Base-by-base conservation (phyloP, 2,888 invertebrate species). In the Geophilus truncorum region DNA sequence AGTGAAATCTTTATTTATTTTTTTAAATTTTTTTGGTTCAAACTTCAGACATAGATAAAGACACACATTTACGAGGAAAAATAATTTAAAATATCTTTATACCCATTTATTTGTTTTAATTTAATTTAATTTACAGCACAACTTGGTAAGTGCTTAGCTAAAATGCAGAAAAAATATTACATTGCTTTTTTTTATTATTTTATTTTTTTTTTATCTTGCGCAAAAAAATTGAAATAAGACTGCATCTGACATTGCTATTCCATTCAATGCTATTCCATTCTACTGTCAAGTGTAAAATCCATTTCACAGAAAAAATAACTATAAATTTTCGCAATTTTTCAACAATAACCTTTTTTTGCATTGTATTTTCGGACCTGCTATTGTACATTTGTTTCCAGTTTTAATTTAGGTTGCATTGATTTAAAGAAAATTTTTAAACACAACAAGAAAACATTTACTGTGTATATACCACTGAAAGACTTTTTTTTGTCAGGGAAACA, bases 181-280 rank as follows among this genome's bases (percentile, higher is more conserved):
- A 70, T 28, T 28, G 28, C 57, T 62, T 21, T 62, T 5, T 62
- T n/a, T n/a, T n/a, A n/a, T n/a, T n/a, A n/a, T 45, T 45, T 45
- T 45, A n/a, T 45, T 45, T 7, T 45, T 45, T 12, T 45, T 45
- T 45, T 45, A 9, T 4, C 51, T n/a, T 70, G 70, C 70, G 10
- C 21, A 21, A 10, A 70, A 70, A 70, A 70, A 70, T 70, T 70
- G 10, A 70, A 70, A 28, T 25, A 70, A 70, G 25, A 70, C 70
- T 28, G 70, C 70, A 70, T 70, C 70, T 70, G 70, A 70, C 70
- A 70, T 70, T 70, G 25, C 28, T 70, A 70, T 70, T 70, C 70
- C 51, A 51, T 15, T 51, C 15, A 6, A 4, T 32, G 32, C 32
- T 32, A 32, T 32, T n/a, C n/a, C n/a, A n/a, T 40, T 40, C 15